Conservation (phyloP, 2,888 invertebrate species). For the Phengaris alcon region DNA sequence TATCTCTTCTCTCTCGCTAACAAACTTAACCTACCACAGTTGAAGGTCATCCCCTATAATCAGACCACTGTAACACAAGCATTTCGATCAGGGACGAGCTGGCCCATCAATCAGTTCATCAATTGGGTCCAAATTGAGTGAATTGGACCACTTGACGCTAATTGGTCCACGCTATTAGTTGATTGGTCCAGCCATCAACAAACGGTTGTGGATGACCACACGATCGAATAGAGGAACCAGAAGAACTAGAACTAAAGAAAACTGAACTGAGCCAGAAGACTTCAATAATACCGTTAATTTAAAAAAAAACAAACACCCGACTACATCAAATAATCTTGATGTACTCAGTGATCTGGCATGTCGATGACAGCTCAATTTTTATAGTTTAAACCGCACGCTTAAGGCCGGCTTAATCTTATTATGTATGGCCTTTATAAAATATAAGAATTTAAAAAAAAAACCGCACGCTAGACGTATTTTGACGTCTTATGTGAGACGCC, state of each 20-base stretch:
- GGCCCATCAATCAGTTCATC: slow-evolving; percentile 44
- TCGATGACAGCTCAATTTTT: no score
- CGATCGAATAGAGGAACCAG: neutral
- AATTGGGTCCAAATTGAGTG: slow-evolving; percentile 46
- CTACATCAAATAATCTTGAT: no score
- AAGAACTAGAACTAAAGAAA: neutral
- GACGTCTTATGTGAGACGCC: no score
- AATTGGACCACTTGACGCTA: slow-evolving; percentile 47
- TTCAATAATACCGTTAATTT: no score
- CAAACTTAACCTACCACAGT: neutral
- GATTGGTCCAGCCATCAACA: slow-evolving; percentile 19
- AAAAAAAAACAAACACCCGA: neutral
- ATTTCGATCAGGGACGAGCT: slow-evolving; percentile 12
- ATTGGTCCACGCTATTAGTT: slow-evolving; percentile 39
- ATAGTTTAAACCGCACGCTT: no score
- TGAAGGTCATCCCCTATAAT: slow-evolving; percentile 17
- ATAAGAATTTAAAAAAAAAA: no score
- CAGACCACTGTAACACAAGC: slow-evolving; percentile 8
- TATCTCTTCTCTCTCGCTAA: no score
- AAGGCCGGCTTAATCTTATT: no score
- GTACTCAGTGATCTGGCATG: no score
- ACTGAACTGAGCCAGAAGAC: neutral
- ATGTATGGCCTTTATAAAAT: no score
- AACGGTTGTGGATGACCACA: neutral
- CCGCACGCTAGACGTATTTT: no score